Base-by-base conservation (phyloP, 2,797 vertebrate genomes). In the Cetoscarus ocellatus region DNA sequence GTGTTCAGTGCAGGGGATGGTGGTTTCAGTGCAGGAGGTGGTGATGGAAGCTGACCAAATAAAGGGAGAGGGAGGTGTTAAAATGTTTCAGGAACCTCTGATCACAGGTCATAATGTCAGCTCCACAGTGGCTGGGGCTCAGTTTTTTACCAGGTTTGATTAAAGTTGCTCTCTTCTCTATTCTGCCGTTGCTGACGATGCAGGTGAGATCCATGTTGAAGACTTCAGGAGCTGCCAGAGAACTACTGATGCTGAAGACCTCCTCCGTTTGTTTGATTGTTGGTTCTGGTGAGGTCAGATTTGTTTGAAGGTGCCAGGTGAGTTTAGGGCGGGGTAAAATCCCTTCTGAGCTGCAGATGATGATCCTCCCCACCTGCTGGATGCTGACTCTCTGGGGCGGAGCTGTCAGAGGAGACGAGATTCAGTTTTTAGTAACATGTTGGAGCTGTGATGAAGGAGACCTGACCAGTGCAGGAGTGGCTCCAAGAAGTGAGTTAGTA, bases 311-410 rank as follows among this genome's bases (percentile, higher is more conserved):
- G 0, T 36, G 74, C 91, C 91, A 93, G 50, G 15, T 59, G 65
- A 92, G 61, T 1, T 40, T 0, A 5, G 92, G 92, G 54, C 66
- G 0, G 8, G 90, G 89, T 69, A 73, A 91, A 82, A 91, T 68
- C 38, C 67, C 72, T 10, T 66, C 67, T 42, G 81, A 66, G 79
- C 44, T 76, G 75, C 91, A 92, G 61, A 9, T 69, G 18, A 88
- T 15, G 13, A 7, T 47, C 1, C 76, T 42, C 47, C 9, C 34
- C n/a, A 11, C 51, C 13, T 53, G 19, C n/a, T 19, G 27, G 15
- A 92, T 69, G 47, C 64, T 47, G 50, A 90, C 65, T 0, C 14
- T 11, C 59, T 59, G 47, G 10, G 79, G 58, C 27, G 83, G 80
- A 69, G 44, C 59, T 62, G 51, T 0, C 40, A 38, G 17, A 52